Conservation (phyloP, 2,113 vertebrate species). For the Mohoua ochrocephala region DNA sequence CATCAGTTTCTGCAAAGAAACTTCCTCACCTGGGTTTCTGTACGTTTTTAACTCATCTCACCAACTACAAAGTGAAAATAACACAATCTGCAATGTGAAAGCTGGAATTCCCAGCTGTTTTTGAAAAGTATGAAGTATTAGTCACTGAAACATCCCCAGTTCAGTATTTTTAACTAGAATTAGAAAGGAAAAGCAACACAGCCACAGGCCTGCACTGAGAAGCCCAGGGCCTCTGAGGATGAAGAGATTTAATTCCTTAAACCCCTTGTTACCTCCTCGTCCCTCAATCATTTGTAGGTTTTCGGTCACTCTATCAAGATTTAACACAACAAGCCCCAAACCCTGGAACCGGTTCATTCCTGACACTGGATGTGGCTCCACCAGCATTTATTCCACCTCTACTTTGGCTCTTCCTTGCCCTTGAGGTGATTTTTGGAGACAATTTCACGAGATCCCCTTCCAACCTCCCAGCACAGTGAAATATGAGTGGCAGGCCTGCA, state of each 20-base stretch:
- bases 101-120: background rate
- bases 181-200: background rate
- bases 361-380: background rate
- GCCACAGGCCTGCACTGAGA: background rate
- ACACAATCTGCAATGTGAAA: background rate
- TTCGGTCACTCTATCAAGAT: background rate
- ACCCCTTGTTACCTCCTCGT: background rate
- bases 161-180: background rate
- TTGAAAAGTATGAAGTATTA: background rate
- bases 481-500: slow-evolving; percentile 58
- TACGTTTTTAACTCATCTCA: background rate
- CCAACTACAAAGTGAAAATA: background rate
- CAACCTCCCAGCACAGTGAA: background rate
- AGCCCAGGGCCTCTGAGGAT: background rate
- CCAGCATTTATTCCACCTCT: background rate
- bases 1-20: background rate
- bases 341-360: background rate
- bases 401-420: background rate
- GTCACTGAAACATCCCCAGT: background rate
- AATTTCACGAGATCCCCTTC: background rate
- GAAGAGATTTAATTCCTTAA: background rate
- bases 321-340: background rate
- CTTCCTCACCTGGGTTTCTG: background rate
- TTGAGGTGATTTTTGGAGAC: slow-evolving; percentile 40
- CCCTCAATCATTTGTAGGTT: background rate